Evolutionary conservation across 37 sponge, comb jelly and placozoan species (phyloP).

Genomic region (Bolinopsis microptera): DNA sequence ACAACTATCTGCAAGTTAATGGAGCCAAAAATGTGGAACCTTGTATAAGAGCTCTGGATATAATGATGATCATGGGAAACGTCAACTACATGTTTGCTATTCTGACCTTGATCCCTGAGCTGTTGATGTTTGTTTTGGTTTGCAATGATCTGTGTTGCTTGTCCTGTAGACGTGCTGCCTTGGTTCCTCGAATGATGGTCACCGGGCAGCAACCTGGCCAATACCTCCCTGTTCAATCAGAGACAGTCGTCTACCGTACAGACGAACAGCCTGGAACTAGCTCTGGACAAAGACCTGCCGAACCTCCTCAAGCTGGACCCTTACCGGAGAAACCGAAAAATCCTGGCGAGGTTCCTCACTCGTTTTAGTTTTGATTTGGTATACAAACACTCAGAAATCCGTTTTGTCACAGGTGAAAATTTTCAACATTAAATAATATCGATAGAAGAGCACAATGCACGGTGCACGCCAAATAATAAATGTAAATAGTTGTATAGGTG

Average conservation of each 20-base stretch:
- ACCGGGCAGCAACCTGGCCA: neutral
- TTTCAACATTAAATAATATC: no score
- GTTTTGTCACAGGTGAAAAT: no score
- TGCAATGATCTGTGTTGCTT: slow-evolving; percentile 63
- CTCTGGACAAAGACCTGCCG: neutral
- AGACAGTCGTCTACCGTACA: slow-evolving; percentile 13
- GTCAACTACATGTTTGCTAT: neutral
- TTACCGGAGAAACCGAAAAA: neutral
- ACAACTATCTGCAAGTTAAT: neutral
- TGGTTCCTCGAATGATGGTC: neutral
- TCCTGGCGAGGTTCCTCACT: neutral
- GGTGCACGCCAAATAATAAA: no score
- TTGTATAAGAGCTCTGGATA: neutral
- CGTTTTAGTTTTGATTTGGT: neutral
- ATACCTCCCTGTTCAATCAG: slow-evolving; percentile 7
- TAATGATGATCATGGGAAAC: slow-evolving; percentile 11
- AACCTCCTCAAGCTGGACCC: neutral
- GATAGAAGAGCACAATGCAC: no score
- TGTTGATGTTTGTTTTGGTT: slow-evolving; percentile 12
- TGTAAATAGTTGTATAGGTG: no score
- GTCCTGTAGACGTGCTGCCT: slow-evolving; percentile 5
- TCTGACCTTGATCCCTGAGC: neutral
- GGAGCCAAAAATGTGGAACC: neutral
- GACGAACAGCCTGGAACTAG: neutral
- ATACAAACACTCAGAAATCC: no score